Evolutionary conservation across 2,113 vertebrate genomes (phyloP), one percentile per base, ranked within the genome.

Genomic region (Carassius carassius): DNA sequence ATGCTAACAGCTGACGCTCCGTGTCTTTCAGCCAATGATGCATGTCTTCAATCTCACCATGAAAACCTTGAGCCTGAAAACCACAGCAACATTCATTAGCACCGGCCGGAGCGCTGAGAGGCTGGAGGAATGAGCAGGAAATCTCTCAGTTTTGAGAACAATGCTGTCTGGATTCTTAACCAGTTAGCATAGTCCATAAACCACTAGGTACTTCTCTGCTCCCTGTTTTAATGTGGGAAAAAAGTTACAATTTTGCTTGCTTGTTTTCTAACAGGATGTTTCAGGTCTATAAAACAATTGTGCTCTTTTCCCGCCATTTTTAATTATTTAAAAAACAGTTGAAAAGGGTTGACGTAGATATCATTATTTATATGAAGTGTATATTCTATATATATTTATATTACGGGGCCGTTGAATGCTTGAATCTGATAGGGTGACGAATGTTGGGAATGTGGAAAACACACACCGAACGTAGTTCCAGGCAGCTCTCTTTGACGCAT

Each of bases 21-120:
- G 96, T 98, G 93, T 99, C 98, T 89, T 96, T 97, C 93, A 99
- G 93, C 98, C 98, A 99, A 89, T 98, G 96, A 88, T 98, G 97
- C 94, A 99, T 95, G 93, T 98, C 97, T 94, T 99, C 98, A 92
- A 99, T 96, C 92, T 99, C 98, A 67, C 97, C 96, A 94, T 99
- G 98, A 95, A 99, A 99, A 95, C 98, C 97, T 92, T 99, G 98
- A 88, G 98, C 98, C 98, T 99, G 56, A 35, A 88, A 90, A 95
- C 92, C 89, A 94, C 86, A 86, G 93, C 91, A 94, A 94, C 84
- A 88, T 56, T 60, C 87, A 90, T 92, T 93, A 84, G 87, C 91
- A 51, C 8, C n/a, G 73, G 35, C 41, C 37, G 16, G 17, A 56
- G n/a, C 21, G 23, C 41, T 44, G 77, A 1, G 54, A 25, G 41